These are phyloP conservation scores for Gallinago jamesoni DNA, from an alignment of 2,113 vertebrate species.

Conservation along the genomic window DNA sequence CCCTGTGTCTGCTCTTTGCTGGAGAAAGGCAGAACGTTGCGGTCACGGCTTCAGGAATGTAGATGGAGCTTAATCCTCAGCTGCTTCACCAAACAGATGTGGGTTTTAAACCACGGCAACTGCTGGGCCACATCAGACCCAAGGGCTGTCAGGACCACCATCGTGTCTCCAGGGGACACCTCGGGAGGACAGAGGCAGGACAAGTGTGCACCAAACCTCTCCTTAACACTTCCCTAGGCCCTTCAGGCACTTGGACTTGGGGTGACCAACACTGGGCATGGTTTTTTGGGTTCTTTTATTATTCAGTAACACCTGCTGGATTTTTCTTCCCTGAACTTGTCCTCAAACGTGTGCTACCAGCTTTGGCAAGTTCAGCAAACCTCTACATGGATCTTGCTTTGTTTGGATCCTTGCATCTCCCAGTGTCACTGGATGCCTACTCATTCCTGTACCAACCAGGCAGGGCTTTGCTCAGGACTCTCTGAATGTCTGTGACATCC, in stretches of 20 bases:
- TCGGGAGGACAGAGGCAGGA: neutral
- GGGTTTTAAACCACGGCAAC: neutral
- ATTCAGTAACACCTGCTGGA: neutral
- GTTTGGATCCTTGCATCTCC: neutral
- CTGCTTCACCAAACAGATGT: neutral
- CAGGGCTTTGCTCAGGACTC: neutral
- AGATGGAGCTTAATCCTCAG: neutral
- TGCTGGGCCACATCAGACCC: rapidly evolving
- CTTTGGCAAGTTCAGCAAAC: neutral
- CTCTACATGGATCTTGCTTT: neutral
- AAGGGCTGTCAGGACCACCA: neutral
- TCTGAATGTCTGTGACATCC: neutral
- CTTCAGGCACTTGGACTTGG: neutral
- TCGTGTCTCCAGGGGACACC: neutral
- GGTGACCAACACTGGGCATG: neutral
- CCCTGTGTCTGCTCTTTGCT: neutral
- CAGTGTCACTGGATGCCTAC: neutral
- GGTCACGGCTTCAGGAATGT: neutral
- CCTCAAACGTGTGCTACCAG: neutral
- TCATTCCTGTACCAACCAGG: neutral
- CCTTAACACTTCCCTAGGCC: neutral
- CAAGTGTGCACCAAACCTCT: neutral
- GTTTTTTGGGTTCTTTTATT: neutral
- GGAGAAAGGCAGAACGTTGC: neutral
- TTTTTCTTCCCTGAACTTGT: neutral